Conservation (phyloP, 2,113 vertebrate species). For the Camelus dromedarius region DNA sequence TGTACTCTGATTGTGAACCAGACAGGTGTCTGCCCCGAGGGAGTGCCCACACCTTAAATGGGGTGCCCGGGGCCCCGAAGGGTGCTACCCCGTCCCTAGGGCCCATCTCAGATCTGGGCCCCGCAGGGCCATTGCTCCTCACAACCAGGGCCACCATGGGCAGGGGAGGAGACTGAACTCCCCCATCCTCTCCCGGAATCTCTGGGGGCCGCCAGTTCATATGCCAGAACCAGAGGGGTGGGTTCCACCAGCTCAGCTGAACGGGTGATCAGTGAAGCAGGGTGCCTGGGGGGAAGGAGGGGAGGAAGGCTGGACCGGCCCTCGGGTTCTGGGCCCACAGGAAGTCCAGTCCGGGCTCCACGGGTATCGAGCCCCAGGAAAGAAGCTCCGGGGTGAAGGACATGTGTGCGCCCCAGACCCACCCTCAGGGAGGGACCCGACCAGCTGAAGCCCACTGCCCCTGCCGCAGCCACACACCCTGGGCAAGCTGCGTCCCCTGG, state of each 20-base stretch:
- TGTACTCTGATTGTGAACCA: background rate
- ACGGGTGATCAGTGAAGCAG: background rate
- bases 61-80: background rate
- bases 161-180: background rate
- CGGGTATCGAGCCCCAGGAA: background rate
- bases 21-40: background rate
- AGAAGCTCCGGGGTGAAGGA: background rate
- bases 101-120: background rate
- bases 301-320: background rate
- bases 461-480: background rate
- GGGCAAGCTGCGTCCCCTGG: background rate
- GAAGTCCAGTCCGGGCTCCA: background rate
- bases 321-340: background rate
- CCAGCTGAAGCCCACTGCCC: background rate
- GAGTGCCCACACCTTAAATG: background rate
- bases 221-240: background rate
- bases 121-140: too few relatives aligned
- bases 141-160: background rate
- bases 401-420: background rate
- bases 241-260: background rate
- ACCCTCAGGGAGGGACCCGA: background rate
- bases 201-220: too few relatives aligned
- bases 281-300: background rate
- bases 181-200: background rate
- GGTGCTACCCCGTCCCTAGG: background rate